Evolutionary conservation across 2,113 vertebrate genomes (phyloP), one percentile per base, ranked within the genome.

Genomic region (Elachura formosa): DNA sequence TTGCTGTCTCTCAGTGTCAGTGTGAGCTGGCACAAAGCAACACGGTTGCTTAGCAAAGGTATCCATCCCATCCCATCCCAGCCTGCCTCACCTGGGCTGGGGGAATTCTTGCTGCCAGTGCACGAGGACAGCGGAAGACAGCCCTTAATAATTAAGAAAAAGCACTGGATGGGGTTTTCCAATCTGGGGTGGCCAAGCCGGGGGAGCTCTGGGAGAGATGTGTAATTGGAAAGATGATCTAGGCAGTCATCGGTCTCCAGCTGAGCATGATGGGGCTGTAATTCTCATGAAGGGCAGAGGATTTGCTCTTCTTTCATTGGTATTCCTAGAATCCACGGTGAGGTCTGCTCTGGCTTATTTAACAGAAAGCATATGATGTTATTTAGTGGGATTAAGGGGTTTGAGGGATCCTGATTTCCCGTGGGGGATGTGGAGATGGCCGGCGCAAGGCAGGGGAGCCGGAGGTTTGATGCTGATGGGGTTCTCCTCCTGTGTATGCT

Each of bases 101-200:
- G 9, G 82, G 79, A 92, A 72, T 63, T 52, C 16, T 11, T 9
- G 29, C 33, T 46, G 19, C 75, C 1, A 1, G 25, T 0, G 0
- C 6, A 5, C 0, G 1, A 49, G 48, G 56, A 38, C 0, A 5
- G 54, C 40, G 2, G 0, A 34, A 21, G 12, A 36, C 11, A 34
- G 6, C 26, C 8, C 7, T 61, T 11, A 24, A 34, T 46, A 33
- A 91, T 55, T 4, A 40, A 89, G 26, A 38, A 51, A 71, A 82
- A 11, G 51, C 2, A 0, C 21, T 23, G 73, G 38, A 71, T 79
- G 75, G 58, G 71, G 48, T 88, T 96, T 95, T 85, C 84, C 71
- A 55, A 1, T 4, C 43, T 14, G 46, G 34, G 14, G 28, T 18
- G 75, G 54, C 62, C 2, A 7, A 74, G n/a, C 26, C 0, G 5